Evolutionary conservation across 2,797 vertebrate species (phyloP), one percentile per base, ranked within the genome.

Genomic region (Nyctibius grandis): DNA sequence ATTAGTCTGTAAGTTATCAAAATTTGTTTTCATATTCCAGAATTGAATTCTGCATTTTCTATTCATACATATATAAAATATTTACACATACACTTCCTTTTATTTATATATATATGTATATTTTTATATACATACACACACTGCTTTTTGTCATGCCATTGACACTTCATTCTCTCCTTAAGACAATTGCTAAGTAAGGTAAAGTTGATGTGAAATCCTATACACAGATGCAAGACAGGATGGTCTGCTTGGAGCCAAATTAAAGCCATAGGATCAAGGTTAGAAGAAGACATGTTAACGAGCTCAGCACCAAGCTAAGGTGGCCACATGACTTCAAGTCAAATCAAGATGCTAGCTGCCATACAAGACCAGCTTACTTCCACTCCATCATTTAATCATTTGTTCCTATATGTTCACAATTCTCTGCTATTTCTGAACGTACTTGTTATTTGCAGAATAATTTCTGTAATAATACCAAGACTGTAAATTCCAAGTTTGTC

Each of bases 221-320:
- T 3, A 28, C 4, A 48, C 1, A 47, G 34, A 6, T 29, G 28
- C 19, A n/a, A 79, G 38, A 51, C 26, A 45, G 25, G 12, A 26
- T 67, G 25, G 3, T 59, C 22, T 67, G 28, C 18, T 38, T 83
- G 40, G 11, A 88, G 25, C 10, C 3, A 2, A 9, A 12, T 50
- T 21, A 40, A 78, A 78, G 22, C 25, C 73, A 65, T 6, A 57
- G 42, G 76, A 60, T 8, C 51, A 88, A 77, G 44, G 20, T 36
- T 47, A 50, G 36, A 67, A 28, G 47, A 48, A 19, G 13, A 26
- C 12, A 6, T 0, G 0, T 28, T n/a, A 36, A 22, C 5, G 1
- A 93, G 40, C 12, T 84, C 40, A 61, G 53, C 45, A 51, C 15
- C 13, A 44, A 45, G 14, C 10, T 47, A 59, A 74, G 12, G 22